Evolutionary conservation across 2,797 vertebrate species (phyloP), one percentile per base, ranked within the genome.

Genomic region (Poecilia velifera): DNA sequence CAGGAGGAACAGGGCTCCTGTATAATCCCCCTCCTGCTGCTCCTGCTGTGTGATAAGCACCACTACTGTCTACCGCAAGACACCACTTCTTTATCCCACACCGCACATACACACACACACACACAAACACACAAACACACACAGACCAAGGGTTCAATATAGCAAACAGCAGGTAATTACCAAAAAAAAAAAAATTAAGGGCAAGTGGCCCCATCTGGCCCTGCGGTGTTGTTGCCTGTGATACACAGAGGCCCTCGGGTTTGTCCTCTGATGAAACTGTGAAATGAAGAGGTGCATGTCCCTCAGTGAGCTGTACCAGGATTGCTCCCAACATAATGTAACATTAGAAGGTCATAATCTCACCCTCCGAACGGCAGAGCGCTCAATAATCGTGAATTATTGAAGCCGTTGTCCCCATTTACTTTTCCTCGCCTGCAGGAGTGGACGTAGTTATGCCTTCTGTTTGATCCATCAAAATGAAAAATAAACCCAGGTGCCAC

Each of bases 371-470:
- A 75, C 80, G 31, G 66, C 22, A 82, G 72, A 45, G 59, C 2
- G 28, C 84, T 93, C 93, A 90, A 89, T 93, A 87, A 72, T 83
- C 59, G 89, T 95, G 87, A 94, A 94, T 94, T 92, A 93, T 94
- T 94, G 72, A 94, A 85, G 55, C 53, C 85, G 72, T 84, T 91
- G 84, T 86, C 89, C 82, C 64, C 45, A 77, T 86, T 87, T 86
- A 78, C 68, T 77, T 74, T 85, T 72, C 34, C 20, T 74, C 73
- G 76, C 49, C 76, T 70, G 80, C 55, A 70, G 66, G 57, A 80
- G 22, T 51, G 68, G 73, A 83, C 39, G 53, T 62, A 9, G 70
- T 43, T 55, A 1, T 20, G 22, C 57, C 74, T 81, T 81, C 76
- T 81, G 74, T 86, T 72, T 72, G 62, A 74, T 66, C 31, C 49